phyloP scores from a whole-genome alignment of 2,888 invertebrate genomes.

The Diaprepes abbreviatus region DNA sequence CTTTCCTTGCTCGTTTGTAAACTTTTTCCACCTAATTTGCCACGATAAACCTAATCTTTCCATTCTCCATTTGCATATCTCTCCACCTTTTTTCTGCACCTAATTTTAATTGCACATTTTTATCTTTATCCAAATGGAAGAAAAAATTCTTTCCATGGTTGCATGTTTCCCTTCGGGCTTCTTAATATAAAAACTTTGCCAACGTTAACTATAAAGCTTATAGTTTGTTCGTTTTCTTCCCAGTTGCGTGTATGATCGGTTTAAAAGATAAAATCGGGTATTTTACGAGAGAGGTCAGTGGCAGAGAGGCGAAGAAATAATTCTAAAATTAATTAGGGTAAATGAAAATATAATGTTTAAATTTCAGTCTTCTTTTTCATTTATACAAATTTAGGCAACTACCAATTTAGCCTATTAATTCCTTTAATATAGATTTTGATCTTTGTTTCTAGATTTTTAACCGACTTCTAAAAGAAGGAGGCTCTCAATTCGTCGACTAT shows the following conservation, averaged over 20 bases:
- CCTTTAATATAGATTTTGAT: no score
- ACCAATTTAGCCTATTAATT: no score
- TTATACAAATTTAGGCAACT: no score
- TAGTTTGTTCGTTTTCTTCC: conserved; percentile 42
- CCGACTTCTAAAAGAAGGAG: no score
- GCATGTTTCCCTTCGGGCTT: conserved; percentile 30
- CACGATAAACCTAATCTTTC: neutral
- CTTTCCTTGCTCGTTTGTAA: no score
- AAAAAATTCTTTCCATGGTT: conserved; percentile 40
- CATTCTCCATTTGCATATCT: conserved; percentile 17
- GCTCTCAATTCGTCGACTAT: no score
- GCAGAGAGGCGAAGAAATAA: no score
- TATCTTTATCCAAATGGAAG: conserved; percentile 34
- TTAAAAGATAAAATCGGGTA: conserved; percentile 23
- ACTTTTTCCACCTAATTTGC: neutral
- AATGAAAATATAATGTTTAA: no score
- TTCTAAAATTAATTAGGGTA: no score
- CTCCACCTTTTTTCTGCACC: conserved; percentile 12
- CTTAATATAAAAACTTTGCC: conserved; percentile 43
- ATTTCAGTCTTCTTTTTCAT: no score
- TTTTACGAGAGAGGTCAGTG: conserved; percentile 30
- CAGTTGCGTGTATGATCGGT: conserved; percentile 41
- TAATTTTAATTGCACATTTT: conserved; percentile 37
- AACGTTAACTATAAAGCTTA: conserved; percentile 39
- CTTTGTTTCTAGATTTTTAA: no score